Base-by-base conservation (phyloP, 2,113 vertebrate genomes). In the Rhinopomastus cyanomelas region DNA sequence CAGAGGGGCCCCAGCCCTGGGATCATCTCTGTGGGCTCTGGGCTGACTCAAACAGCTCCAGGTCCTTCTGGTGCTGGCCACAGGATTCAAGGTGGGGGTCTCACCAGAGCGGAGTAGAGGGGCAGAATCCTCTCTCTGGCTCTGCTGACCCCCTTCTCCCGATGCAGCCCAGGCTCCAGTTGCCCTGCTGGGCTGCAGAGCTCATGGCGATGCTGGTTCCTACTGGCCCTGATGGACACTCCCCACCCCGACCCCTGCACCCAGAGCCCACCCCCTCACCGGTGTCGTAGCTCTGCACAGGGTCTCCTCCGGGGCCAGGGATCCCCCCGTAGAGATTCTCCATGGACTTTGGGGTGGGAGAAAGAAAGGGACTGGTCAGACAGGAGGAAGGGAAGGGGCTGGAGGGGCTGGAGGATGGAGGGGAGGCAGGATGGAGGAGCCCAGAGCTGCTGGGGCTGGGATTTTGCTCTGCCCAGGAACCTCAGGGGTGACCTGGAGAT, bases 291-390 rank as follows among this genome's bases (percentile, higher is more conserved):
- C 96, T 97, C 64, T 98, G 97, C 1, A 90, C 26, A 2, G 95
- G 87, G 1, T 98, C 98, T 4, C 76, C 60, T 18, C 97, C 97
- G 2, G 97, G 95, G 12, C 97, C 97, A 1, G 97, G 72, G 6
- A 97, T 93, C 26, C 96, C 95, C 4, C 97, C 93, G 1, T 97
- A 98, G 90, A 99, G 97, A 95, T 97, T 99, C 94, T 99, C 99
- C 98, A 99, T 98, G 2, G 97, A 97, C 99, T 99, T 78, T 61
- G 69, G 73, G 82, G 65, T 64, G 64, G 13, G 3, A 16, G 20
- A 19, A 65, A 60, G 92, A 51, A 75, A 95, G 23, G 87, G 37
- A 39, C 5, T 7, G 44, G 17, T 77, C 26, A 76, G 74, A 3
- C 6, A 37, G 15, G 36, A 61, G 17, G 49, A 60, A 37, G 26